Conservation (phyloP, 2,797 vertebrate species). For the Macrochelys suwanniensis region DNA sequence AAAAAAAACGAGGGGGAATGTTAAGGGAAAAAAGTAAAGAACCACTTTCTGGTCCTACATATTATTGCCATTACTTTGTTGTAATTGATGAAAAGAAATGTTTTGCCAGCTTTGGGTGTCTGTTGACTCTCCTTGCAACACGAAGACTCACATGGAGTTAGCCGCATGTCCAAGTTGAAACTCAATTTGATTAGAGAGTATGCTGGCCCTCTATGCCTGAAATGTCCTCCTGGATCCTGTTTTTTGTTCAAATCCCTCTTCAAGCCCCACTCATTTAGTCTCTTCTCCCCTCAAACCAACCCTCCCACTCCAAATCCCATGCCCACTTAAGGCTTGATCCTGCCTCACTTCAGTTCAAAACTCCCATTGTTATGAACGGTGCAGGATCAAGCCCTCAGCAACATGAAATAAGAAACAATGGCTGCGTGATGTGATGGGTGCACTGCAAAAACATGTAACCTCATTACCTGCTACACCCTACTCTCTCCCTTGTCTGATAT, state of each 20-base stretch:
- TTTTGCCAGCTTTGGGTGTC: slow-evolving; percentile 1
- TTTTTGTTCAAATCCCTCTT: slow-evolving; percentile 37
- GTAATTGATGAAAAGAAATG: slow-evolving; percentile 6
- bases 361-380: background rate
- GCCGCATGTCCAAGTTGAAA: background rate
- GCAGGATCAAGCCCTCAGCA: background rate
- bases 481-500: background rate
- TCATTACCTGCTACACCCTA: background rate
- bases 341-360: slow-evolving; percentile 16
- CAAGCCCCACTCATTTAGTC: background rate
- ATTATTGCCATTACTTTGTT: slow-evolving; percentile 40
- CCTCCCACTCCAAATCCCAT: background rate
- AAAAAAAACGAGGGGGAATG: slow-evolving; percentile 34
- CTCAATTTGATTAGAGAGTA: background rate
- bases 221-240: background rate
- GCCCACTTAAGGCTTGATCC: background rate
- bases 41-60: slow-evolving; percentile 58
- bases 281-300: background rate
- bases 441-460: background rate
- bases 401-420: background rate
- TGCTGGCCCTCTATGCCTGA: background rate
- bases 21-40: slow-evolving; percentile 9
- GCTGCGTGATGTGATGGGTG: background rate
- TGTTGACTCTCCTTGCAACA: background rate
- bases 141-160: background rate